These are phyloP conservation scores for Tolypeutes matacus DNA, from an alignment of 2,797 vertebrate genomes.

Conservation along the genomic window DNA sequence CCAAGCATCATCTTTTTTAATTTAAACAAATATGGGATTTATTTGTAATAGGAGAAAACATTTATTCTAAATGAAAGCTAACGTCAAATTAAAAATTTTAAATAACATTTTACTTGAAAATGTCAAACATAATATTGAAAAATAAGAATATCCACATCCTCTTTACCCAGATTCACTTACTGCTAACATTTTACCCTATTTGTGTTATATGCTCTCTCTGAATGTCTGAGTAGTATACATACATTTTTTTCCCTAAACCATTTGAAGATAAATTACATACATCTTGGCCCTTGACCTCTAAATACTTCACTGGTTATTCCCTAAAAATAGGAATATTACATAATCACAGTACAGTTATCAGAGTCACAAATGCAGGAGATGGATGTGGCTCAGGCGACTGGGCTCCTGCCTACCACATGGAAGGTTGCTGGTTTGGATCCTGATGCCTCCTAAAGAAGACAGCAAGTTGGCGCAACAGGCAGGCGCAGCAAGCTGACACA, in stretches of 20 bases:
- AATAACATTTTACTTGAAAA: neutral
- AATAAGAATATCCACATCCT: neutral
- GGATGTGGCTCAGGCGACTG: too few relatives aligned
- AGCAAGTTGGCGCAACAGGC: too few relatives aligned
- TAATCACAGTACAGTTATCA: neutral
- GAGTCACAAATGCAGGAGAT: neutral
- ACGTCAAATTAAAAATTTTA: neutral
- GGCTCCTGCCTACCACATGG: too few relatives aligned
- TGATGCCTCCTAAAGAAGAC: too few relatives aligned
- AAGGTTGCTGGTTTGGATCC: too few relatives aligned
- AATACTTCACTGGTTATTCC: neutral
- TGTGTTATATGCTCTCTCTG: neutral
- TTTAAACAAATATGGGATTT: neutral
- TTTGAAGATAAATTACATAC: neutral
- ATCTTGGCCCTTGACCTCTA: neutral
- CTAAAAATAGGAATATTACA: neutral
- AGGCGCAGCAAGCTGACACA: too few relatives aligned
- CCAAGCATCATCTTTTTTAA: neutral
- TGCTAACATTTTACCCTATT: neutral
- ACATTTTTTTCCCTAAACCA: neutral
- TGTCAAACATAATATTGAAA: neutral
- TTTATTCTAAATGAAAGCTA: slow-evolving; percentile 14
- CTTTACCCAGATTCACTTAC: neutral
- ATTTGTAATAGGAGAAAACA: slow-evolving; percentile 13
- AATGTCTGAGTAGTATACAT: neutral